These are phyloP conservation scores for Romanogobio albipinnatus DNA, from an alignment of 2,113 vertebrate genomes.

Conservation along the genomic window DNA sequence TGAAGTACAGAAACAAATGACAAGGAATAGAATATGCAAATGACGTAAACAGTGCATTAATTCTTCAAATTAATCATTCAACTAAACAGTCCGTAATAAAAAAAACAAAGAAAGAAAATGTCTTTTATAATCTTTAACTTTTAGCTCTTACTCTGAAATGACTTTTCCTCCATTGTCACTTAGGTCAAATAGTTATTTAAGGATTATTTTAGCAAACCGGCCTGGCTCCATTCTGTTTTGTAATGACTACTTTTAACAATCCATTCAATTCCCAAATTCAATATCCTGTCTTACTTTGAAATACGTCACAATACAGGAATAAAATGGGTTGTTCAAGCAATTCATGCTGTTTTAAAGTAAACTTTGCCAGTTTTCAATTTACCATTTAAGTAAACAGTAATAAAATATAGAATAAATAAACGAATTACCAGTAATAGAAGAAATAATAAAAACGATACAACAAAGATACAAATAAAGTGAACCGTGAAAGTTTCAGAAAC, in stretches of 20 bases:
- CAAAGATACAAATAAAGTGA: not conserved
- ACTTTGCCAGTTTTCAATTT: not conserved
- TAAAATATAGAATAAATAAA: not conserved
- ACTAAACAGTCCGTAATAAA: not conserved
- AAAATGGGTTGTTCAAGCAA: not conserved
- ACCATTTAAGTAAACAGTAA: not conserved
- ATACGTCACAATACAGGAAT: not conserved
- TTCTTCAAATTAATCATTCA: not conserved
- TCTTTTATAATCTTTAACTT: slow-evolving; percentile 1
- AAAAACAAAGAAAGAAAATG: not conserved
- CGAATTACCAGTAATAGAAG: not conserved
- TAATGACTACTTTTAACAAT: not conserved
- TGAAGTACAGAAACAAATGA: not conserved
- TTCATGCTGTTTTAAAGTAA: not conserved
- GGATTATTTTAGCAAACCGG: not conserved
- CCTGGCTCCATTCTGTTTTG: not conserved
- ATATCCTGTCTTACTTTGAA: not conserved
- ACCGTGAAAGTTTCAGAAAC: not conserved
- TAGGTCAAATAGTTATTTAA: not conserved
- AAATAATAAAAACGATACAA: not conserved
- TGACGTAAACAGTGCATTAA: not conserved
- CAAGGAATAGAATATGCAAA: not conserved
- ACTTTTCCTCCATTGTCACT: not conserved
- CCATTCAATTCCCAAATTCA: not conserved
- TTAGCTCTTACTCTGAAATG: not conserved